Evolutionary conservation across 2,797 vertebrate genomes (phyloP).

Genomic region (Emydoidea blandingii): DNA sequence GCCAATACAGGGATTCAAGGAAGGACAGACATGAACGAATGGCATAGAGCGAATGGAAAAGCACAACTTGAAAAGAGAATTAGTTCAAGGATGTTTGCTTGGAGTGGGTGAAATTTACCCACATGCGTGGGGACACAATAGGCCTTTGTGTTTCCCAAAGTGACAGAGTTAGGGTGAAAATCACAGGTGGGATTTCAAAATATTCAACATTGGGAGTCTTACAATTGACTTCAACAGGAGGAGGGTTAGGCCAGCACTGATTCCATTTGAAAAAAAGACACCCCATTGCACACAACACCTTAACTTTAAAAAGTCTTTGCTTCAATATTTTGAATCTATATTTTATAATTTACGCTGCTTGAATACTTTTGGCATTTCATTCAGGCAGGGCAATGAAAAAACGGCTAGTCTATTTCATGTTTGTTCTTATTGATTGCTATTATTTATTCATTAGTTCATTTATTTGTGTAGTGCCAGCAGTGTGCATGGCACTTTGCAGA

Average conservation of each 20-base stretch:
- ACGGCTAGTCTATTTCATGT: conserved; percentile 7
- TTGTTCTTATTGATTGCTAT: conserved; percentile 60
- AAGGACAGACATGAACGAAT: neutral
- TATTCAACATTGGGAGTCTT: neutral
- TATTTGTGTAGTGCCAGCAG: conserved; percentile 44
- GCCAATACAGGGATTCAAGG: neutral
- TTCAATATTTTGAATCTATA: neutral
- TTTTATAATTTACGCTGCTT: conserved; percentile 56
- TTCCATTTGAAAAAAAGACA: neutral
- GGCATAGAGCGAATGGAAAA: neutral
- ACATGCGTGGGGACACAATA: neutral
- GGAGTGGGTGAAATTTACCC: neutral
- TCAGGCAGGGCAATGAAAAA: conserved; percentile 8
- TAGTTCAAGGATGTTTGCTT: neutral
- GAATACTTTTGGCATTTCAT: conserved; percentile 37
- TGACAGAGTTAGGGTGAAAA: neutral
- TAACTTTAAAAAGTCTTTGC: neutral
- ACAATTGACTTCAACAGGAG: neutral
- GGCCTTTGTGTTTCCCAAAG: neutral
- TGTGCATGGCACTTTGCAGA: neutral
- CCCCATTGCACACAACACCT: neutral
- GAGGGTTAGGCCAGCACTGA: neutral
- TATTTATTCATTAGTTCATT: conserved; percentile 68
- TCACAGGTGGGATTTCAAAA: neutral
- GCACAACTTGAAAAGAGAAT: neutral